A percentile compares a stretch with the other conserved stretches of the same genome.
phyloP scores from a whole-genome alignment of 2,888 invertebrate genomes.

The Cordilura impudica region DNA sequence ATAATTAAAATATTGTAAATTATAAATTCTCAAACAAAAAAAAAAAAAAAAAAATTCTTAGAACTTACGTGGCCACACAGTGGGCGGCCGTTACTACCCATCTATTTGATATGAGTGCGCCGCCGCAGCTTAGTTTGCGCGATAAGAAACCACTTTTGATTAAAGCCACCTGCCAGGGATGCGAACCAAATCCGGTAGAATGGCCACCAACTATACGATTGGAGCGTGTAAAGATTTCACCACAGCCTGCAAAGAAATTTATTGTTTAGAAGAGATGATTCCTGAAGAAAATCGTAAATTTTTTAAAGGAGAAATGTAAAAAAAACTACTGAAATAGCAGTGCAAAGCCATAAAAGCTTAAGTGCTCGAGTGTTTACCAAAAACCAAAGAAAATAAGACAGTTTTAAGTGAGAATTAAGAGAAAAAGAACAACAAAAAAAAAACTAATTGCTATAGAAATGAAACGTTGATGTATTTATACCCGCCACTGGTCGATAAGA shows the following conservation, averaged over 20 bases:
- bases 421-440: constrained; percentile 2
- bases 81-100: constrained; percentile 97
- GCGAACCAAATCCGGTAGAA: constrained; percentile 92
- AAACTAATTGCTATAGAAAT: not conserved
- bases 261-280: constrained; percentile 39
- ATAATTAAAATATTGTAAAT: constrained; percentile 1
- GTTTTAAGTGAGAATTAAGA: not conserved
- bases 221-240: constrained; percentile 90
- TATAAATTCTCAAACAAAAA: not conserved
- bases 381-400: not conserved
- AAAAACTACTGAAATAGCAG: constrained; percentile 11
- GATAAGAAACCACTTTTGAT: constrained; percentile 94
- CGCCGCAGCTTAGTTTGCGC: constrained; percentile 94
- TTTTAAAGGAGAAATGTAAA: not conserved
- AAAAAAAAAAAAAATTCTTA: constrained; percentile 64
- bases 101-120: constrained; percentile 91
- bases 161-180: constrained; percentile 96
- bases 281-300: not conserved
- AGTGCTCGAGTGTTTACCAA: constrained; percentile 28
- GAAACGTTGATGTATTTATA: constrained; percentile 66
- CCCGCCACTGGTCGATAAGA: constrained; percentile 77
- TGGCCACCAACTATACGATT: constrained; percentile 96
- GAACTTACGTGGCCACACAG: constrained; percentile 94
- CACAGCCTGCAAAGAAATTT: constrained; percentile 86
- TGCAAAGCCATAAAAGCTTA: constrained; percentile 39